Evolutionary conservation across 2,888 invertebrate genomes (phyloP).

Genomic region (Aphodius sticticus): DNA sequence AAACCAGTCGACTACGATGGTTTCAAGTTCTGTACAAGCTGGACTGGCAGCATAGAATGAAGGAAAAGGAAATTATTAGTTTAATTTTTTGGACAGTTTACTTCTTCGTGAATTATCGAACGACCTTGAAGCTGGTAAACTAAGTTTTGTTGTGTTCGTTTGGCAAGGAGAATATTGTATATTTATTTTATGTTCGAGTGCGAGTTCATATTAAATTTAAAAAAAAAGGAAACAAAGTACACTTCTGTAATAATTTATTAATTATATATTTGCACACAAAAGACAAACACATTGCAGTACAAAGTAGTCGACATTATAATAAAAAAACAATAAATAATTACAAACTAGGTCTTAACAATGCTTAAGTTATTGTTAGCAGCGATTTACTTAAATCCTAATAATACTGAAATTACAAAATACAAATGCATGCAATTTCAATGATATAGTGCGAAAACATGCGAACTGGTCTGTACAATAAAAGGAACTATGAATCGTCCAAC

Average conservation of each 20-base stretch:
- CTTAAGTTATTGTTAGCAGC: background rate
- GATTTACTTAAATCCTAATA: background rate
- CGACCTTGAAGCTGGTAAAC: background rate
- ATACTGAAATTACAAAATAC: slow-evolving; percentile 9
- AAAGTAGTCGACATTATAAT: background rate
- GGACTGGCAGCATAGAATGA: slow-evolving; percentile 78
- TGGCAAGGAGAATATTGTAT: background rate
- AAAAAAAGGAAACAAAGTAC: too few species aligned
- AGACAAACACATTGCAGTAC: too few species aligned
- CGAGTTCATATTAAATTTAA: too few species aligned
- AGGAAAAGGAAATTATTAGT: background rate
- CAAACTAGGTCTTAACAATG: background rate
- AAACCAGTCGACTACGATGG: slow-evolving; percentile 79
- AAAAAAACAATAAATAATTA: background rate
- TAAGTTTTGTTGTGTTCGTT: background rate
- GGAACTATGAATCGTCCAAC: slow-evolving; percentile 10
- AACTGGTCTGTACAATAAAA: background rate
- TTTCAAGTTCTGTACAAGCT: slow-evolving; percentile 86
- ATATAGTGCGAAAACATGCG: slow-evolving; percentile 12
- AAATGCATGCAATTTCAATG: slow-evolving; percentile 4
- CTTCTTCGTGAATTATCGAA: background rate
- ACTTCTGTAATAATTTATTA: too few species aligned
- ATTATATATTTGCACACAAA: too few species aligned
- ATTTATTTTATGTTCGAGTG: too few species aligned
- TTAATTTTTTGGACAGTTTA: background rate